phyloP scores from a whole-genome alignment of 2,888 invertebrate species.

The Myathropa florea region DNA sequence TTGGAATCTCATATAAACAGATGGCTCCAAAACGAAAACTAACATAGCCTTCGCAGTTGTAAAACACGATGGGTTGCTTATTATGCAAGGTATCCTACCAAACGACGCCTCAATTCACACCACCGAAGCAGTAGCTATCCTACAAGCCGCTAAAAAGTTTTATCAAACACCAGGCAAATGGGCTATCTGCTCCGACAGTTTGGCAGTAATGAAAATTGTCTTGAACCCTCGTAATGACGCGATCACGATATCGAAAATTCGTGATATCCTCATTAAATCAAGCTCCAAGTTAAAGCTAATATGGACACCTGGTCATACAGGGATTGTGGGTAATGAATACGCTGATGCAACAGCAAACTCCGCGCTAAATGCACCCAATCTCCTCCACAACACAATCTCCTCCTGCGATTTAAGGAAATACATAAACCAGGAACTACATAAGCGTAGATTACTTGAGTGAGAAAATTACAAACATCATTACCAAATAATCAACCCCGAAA shows the following conservation, averaged over 20 bases:
- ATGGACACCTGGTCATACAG: neutral
- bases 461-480: too few species aligned
- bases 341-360: neutral
- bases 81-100: too few species aligned
- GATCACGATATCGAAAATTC: neutral
- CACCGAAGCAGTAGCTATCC: neutral
- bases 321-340: too few species aligned
- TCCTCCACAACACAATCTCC: too few species aligned
- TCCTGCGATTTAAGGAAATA: too few species aligned
- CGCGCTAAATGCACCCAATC: neutral
- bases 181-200: neutral
- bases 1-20: neutral
- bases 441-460: too few species aligned
- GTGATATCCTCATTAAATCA: neutral
- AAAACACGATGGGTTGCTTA: neutral
- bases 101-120: neutral
- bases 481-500: conserved; percentile 19
- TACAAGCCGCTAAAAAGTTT: neutral
- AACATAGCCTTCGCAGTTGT: neutral
- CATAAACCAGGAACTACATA: too few species aligned
- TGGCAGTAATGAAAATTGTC: too few species aligned
- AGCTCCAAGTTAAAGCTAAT: neutral
- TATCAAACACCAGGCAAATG: neutral
- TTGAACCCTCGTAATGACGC: neutral
- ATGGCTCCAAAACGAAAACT: neutral